These are phyloP conservation scores for Nycticebus coucang DNA, from an alignment of 2,113 vertebrate genomes.

Conservation along the genomic window DNA sequence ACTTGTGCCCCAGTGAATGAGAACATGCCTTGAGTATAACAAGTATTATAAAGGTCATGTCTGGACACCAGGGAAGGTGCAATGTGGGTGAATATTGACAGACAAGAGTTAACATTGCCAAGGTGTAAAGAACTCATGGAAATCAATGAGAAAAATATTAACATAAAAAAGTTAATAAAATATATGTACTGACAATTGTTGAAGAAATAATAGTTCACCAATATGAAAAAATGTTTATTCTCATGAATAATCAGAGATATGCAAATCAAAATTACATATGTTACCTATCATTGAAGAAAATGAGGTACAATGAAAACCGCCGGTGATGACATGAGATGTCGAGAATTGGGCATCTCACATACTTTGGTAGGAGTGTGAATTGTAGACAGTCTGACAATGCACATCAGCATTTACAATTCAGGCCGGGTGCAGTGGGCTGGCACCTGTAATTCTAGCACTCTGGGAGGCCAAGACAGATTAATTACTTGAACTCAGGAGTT, in stretches of 20 bases:
- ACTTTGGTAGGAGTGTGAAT: not conserved
- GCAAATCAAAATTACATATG: not conserved
- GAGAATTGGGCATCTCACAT: not conserved
- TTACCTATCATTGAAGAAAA: not conserved
- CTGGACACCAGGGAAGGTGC: not conserved
- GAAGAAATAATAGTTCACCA: not conserved
- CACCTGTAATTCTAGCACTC: too few relatives aligned
- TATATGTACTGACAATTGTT: not conserved
- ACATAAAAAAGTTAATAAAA: not conserved
- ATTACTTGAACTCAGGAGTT: too few relatives aligned
- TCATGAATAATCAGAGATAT: slow-evolving; percentile 17
- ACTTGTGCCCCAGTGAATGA: not conserved
- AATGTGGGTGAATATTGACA: not conserved
- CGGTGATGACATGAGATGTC: not conserved
- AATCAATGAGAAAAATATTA: slow-evolving; percentile 35
- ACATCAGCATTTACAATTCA: not conserved
- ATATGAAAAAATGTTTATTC: not conserved
- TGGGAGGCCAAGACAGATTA: too few relatives aligned
- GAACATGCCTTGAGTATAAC: not conserved
- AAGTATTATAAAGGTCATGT: not conserved
- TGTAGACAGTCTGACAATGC: not conserved
- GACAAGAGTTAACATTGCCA: not conserved
- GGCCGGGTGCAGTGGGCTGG: too few relatives aligned
- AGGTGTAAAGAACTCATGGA: not conserved
- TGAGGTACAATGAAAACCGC: not conserved